phyloP scores from a whole-genome alignment of 2,888 invertebrate genomes.

The Trissonchulus latispiculum region DNA sequence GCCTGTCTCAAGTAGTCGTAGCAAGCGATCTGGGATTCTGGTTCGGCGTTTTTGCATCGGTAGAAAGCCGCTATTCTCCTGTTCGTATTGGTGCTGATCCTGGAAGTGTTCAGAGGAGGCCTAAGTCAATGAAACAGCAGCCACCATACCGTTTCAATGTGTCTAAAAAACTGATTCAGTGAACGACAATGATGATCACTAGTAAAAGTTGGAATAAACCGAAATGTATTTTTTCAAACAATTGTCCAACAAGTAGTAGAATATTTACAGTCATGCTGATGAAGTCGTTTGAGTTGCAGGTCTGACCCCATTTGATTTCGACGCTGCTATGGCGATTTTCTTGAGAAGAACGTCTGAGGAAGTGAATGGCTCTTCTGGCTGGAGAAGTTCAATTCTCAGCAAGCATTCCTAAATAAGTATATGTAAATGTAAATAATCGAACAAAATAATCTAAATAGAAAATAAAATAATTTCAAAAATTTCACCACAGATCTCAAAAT shows the following conservation, averaged over 20 bases:
- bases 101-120: slow-evolving; percentile 2
- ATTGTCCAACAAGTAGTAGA: too few relatives aligned
- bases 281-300: slow-evolving; percentile 15
- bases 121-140: too few relatives aligned
- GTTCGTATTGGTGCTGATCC: not conserved
- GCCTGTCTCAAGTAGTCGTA: not conserved
- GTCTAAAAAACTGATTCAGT: too few relatives aligned
- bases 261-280: not conserved
- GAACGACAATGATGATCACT: too few relatives aligned
- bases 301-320: slow-evolving; percentile 16
- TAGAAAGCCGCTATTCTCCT: not conserved
- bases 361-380: slow-evolving; percentile 13
- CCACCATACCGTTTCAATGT: too few relatives aligned
- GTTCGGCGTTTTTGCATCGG: not conserved
- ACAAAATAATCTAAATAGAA: too few relatives aligned
- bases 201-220: too few relatives aligned
- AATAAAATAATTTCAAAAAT: too few relatives aligned
- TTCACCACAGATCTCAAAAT: too few relatives aligned
- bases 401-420: slow-evolving; percentile 7
- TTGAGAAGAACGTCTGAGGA: slow-evolving; percentile 6
- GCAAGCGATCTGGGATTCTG: not conserved
- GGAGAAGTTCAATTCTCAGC: slow-evolving; percentile 6
- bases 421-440: too few relatives aligned
- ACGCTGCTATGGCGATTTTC: not conserved
- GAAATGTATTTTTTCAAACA: too few relatives aligned